Evolutionary conservation across 1,140 invertebrate genomes (phyloP), one percentile per base, ranked within the genome.

Genomic region (Cecropterus lyciades): DNA sequence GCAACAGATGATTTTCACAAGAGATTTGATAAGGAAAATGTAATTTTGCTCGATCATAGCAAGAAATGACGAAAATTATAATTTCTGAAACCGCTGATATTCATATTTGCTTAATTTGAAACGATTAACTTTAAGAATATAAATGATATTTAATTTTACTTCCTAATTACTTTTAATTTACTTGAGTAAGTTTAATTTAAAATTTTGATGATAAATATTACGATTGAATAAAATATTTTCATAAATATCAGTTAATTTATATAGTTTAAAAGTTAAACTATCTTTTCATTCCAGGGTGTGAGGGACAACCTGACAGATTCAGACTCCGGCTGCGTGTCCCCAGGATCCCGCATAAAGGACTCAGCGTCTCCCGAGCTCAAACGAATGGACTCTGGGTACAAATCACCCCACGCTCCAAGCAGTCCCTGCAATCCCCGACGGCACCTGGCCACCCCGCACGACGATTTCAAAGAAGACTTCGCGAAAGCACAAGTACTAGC

Each of bases 251-350:
- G 2, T 13, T 49, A n/a, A 51, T 6, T 17, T 3, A 14, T 20
- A n/a, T n/a, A n/a, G 3, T 13, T 9, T 13, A 51, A 53, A 33
- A 33, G 6, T 11, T 51, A 37, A n/a, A 2, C 27, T 2, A 33
- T 60, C 7, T 57, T 30, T 64, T 55, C 0, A 53, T 84, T 82
- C 4, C 85, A 92, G 89, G 80, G 87, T 77, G 77, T 82, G 75
- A 83, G 89, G 81, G 91, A 93, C 78, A 92, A 87, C 76, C 86
- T 93, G 75, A 92, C 90, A 57, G 92, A 93, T 75, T 91, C 91
- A 13, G 92, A 93, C 76, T 93, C 91, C 65, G 92, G 92, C 71
- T 93, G 92, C 80, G 91, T 92, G 71, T 93, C 92, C 63, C 92
- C 91, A 27, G 92, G 91, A 60, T 91, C 89, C 67, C 86, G 92